Evolutionary conservation across 2,797 vertebrate genomes (phyloP).

Genomic region (Tympanoctomys barrerae): DNA sequence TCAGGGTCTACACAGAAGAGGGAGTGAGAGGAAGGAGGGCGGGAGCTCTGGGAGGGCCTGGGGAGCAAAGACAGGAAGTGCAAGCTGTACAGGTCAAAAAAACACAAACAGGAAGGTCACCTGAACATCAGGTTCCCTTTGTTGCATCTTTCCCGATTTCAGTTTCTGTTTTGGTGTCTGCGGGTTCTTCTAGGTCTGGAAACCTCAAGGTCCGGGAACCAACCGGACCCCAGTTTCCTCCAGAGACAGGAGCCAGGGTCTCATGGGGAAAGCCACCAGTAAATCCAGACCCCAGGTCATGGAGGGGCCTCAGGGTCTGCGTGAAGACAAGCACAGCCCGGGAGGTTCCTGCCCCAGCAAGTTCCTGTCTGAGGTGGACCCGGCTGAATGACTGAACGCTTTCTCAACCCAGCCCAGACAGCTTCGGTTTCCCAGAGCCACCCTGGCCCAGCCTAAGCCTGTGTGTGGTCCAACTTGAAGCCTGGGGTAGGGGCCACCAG

Average conservation of each 20-base stretch:
- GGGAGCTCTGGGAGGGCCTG: neutral
- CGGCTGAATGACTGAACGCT: neutral
- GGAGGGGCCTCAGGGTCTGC: neutral
- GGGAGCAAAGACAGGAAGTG: neutral
- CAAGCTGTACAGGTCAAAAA: neutral
- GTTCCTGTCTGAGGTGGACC: neutral
- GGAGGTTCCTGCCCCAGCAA: neutral
- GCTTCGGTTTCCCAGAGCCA: neutral
- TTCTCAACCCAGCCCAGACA: neutral
- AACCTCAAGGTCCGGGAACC: neutral
- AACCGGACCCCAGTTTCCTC: neutral
- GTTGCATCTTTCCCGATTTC: neutral
- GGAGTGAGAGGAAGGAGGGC: neutral
- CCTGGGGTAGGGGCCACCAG: neutral
- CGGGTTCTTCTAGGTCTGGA: neutral
- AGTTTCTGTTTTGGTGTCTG: neutral
- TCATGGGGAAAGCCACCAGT: neutral
- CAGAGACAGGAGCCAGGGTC: neutral
- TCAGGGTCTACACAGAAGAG: neutral
- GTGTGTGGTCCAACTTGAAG: neutral
- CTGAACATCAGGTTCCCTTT: neutral
- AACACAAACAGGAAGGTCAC: neutral
- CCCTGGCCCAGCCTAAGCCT: neutral
- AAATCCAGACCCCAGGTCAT: neutral
- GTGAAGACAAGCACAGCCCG: neutral